Conservation (phyloP, 2,888 invertebrate genomes). For the Epiblema foenella region DNA sequence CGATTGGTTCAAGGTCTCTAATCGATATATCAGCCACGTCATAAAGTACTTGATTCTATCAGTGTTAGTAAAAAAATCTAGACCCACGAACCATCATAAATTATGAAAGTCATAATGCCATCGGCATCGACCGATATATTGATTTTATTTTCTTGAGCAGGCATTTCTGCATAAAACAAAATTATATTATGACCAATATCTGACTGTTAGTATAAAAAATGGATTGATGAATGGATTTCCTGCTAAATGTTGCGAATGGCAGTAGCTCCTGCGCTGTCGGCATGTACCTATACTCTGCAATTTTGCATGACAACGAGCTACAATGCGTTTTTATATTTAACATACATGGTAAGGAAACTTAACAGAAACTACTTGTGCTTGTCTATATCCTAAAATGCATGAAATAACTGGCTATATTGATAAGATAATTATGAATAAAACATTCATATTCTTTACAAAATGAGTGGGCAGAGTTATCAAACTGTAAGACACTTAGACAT, state of each 20-base stretch:
- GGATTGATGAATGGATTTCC: slow-evolving; percentile 8
- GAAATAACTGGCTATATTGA: slow-evolving; percentile 37
- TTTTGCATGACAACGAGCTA: slow-evolving; percentile 71
- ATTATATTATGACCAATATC: not conserved
- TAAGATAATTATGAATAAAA: not conserved
- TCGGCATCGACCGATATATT: not conserved
- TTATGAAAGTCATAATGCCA: not conserved
- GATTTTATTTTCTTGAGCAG: not conserved
- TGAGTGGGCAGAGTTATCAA: not conserved
- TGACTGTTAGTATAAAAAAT: not conserved
- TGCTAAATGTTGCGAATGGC: slow-evolving; percentile 53
- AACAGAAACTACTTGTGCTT: slow-evolving; percentile 34
- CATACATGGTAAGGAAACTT: slow-evolving; percentile 9
- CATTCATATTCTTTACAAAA: not conserved
- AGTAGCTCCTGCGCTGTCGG: slow-evolving; percentile 68
- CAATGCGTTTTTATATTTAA: slow-evolving; percentile 7
- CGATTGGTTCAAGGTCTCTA: too few relatives aligned
- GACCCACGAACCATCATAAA: too few relatives aligned
- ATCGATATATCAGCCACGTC: too few relatives aligned
- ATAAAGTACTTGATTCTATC: too few relatives aligned
- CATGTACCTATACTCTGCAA: slow-evolving; percentile 67
- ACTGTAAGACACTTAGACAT: slow-evolving; percentile 1
- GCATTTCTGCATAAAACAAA: not conserved
- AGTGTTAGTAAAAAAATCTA: too few relatives aligned
- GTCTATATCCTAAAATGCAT: slow-evolving; percentile 54